A percentile compares a stretch with the other conserved stretches of the same genome.
These are phyloP conservation scores for Telenomus remus DNA, from an alignment of 1,140 invertebrate species.

Conservation along the genomic window DNA sequence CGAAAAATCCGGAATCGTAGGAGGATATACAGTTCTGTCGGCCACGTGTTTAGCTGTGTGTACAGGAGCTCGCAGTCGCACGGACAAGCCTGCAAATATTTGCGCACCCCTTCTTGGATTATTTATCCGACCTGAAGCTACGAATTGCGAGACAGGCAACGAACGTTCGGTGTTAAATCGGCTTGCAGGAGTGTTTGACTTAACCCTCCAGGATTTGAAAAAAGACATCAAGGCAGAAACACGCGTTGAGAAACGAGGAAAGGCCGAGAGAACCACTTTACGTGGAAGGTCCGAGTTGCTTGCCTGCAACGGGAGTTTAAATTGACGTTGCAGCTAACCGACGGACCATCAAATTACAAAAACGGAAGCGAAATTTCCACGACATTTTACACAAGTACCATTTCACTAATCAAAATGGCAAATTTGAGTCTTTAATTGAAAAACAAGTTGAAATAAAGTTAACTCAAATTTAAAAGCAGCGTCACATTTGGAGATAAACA, in stretches of 20 bases:
- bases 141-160: slow-evolving; percentile 49
- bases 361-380: background rate
- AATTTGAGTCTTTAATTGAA: too few relatives aligned
- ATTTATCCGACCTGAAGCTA: slow-evolving; percentile 50
- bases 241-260: background rate
- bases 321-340: slow-evolving; percentile 10
- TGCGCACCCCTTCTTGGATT: slow-evolving; percentile 50
- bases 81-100: slow-evolving; percentile 49
- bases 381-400: background rate
- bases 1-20: slow-evolving; percentile 44
- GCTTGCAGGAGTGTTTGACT: slow-evolving; percentile 44
- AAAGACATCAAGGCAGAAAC: slow-evolving; percentile 27
- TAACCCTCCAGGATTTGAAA: slow-evolving; percentile 41
- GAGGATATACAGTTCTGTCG: slow-evolving; percentile 22
- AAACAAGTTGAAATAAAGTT: too few relatives aligned
- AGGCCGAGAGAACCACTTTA: slow-evolving; percentile 21
- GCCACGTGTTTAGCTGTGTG: slow-evolving; percentile 1
- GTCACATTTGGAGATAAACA: too few relatives aligned
- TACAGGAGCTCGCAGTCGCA: slow-evolving; percentile 7
- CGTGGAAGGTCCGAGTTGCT: slow-evolving; percentile 28
- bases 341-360: background rate
- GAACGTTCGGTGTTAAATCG: slow-evolving; percentile 53
- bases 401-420: too few relatives aligned
- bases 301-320: slow-evolving; percentile 23
- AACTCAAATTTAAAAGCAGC: too few relatives aligned